phyloP scores from a whole-genome alignment of 2,888 invertebrate genomes.

The Brenthis ino region DNA sequence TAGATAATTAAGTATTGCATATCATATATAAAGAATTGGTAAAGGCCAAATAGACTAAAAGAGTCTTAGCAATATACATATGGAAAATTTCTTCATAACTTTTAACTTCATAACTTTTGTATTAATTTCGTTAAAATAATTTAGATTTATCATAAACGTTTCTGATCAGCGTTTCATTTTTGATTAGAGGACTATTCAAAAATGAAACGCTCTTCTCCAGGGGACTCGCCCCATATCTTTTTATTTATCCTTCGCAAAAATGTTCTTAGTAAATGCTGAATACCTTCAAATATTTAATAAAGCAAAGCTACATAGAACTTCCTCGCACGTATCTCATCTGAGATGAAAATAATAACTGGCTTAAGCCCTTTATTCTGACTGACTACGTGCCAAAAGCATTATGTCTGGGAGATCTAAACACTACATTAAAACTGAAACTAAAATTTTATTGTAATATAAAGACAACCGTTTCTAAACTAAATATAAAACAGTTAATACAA shows the following conservation, averaged over 20 bases:
- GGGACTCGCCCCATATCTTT: background rate
- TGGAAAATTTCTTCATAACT: too few relatives aligned
- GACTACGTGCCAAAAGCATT: constrained; percentile 57
- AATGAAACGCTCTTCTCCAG: too few relatives aligned
- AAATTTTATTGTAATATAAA: constrained; percentile 20
- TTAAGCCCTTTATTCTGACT: constrained; percentile 42
- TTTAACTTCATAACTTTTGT: too few relatives aligned
- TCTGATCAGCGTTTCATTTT: too few relatives aligned
- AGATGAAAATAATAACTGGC: constrained; percentile 54
- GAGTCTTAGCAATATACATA: too few relatives aligned
- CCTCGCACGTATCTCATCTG: constrained; percentile 56
- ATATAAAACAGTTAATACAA: background rate
- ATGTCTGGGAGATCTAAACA: constrained; percentile 28
- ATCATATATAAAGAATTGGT: too few relatives aligned
- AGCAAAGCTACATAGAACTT: constrained; percentile 31
- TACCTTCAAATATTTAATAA: constrained; percentile 31
- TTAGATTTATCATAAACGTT: too few relatives aligned
- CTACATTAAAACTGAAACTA: background rate
- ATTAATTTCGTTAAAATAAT: too few relatives aligned
- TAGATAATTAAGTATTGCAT: too few relatives aligned
- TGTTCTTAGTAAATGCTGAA: constrained; percentile 4
- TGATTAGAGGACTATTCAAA: too few relatives aligned
- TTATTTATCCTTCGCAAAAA: background rate
- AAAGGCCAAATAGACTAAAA: too few relatives aligned
- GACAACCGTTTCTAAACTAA: background rate